These are phyloP conservation scores for Otocyon megalotis DNA, from an alignment of 2,113 vertebrate genomes.

Conservation along the genomic window DNA sequence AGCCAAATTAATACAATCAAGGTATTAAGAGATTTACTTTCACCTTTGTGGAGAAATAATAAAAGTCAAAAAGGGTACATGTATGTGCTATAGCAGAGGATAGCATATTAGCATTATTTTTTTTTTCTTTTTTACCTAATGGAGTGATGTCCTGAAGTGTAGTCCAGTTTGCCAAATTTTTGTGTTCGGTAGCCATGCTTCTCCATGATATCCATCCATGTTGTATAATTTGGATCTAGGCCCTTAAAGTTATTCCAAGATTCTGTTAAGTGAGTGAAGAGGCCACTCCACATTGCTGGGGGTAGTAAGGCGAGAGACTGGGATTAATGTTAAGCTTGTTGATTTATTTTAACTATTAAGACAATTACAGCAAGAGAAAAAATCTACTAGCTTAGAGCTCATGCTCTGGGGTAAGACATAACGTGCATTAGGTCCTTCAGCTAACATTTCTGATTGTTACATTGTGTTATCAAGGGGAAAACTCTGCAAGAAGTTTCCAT, in stretches of 20 bases:
- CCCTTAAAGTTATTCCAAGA: conserved; percentile 99
- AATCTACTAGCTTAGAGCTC: not conserved
- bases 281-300: conserved; percentile 98
- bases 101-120: not conserved
- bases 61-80: not conserved
- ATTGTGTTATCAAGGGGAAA: not conserved
- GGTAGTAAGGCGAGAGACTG: not conserved
- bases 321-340: conserved; percentile 5
- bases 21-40: conserved; percentile 61
- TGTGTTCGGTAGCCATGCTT: conserved; percentile 91
- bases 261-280: conserved; percentile 95
- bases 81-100: not conserved
- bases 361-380: not conserved
- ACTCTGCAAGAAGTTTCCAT: not conserved
- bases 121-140: conserved; percentile 90
- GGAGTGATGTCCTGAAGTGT: conserved; percentile 95
- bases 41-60: conserved; percentile 3
- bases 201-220: conserved; percentile 96
- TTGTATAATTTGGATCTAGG: conserved; percentile 91
- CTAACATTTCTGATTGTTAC: not conserved
- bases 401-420: not conserved
- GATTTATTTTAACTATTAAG: conserved; percentile 24
- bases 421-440: not conserved
- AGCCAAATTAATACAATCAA: conserved; percentile 55
- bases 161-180: conserved; percentile 95